Conservation (phyloP, 2,888 invertebrate species). For the Panzeria rudis region DNA sequence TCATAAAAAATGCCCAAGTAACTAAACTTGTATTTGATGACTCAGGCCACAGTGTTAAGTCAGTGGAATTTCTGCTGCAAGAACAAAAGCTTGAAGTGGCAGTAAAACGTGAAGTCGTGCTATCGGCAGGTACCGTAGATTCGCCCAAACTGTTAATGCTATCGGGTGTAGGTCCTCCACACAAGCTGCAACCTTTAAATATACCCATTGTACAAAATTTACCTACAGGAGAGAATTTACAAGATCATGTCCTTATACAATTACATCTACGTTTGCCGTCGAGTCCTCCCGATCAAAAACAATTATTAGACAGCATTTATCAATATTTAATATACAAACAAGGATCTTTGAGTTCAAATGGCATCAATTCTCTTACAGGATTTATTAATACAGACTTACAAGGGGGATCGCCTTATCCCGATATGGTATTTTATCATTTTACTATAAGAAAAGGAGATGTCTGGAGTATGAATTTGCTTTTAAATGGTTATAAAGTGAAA, state of each 20-base stretch:
- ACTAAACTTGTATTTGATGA: conserved; percentile 85
- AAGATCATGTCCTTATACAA: conserved; percentile 88
- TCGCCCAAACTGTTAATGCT: conserved; percentile 78
- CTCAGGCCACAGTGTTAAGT: conserved; percentile 82
- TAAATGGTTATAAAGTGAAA: conserved; percentile 69
- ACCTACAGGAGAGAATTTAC: conserved; percentile 88
- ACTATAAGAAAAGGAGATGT: conserved; percentile 73
- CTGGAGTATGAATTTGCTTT: conserved; percentile 49
- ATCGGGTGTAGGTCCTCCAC: conserved; percentile 77
- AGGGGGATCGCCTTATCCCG: conserved; percentile 84
- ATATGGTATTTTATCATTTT: conserved; percentile 84
- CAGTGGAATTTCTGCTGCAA: conserved; percentile 85
- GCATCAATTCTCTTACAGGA: conserved; percentile 83
- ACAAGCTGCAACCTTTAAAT: conserved; percentile 72
- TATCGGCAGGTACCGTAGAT: conserved; percentile 77
- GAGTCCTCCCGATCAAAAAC: conserved; percentile 76
- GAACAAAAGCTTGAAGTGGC: conserved; percentile 68
- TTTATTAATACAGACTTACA: conserved; percentile 84
- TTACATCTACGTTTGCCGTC: conserved; percentile 77
- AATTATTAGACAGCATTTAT: conserved; percentile 74
- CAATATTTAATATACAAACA: conserved; percentile 84
- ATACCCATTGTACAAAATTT: conserved; percentile 75
- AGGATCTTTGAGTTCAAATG: conserved; percentile 84
- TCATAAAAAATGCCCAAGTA: conserved; percentile 85
- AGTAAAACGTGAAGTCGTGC: conserved; percentile 75